These are phyloP conservation scores for Pollenia griseotomentosa DNA, from an alignment of 2,888 invertebrate genomes.

Conservation along the genomic window DNA sequence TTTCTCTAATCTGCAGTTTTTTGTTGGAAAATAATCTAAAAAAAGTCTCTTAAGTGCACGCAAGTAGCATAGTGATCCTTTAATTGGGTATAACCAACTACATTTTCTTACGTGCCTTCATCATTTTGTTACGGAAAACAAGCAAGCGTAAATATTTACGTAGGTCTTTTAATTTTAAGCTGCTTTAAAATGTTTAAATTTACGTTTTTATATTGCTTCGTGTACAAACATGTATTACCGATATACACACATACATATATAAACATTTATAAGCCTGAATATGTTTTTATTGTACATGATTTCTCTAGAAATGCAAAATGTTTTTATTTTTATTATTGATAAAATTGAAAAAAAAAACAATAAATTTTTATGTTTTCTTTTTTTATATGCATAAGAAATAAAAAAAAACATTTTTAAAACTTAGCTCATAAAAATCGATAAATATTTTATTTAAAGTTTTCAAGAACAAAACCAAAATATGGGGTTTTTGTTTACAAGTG, in stretches of 20 bases:
- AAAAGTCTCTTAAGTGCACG: too few species aligned
- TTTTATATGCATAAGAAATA: too few species aligned
- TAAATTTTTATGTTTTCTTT: not conserved
- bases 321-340: not conserved
- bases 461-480: not conserved
- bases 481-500: not conserved
- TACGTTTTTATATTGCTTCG: not conserved
- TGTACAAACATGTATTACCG: not conserved
- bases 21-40: too few species aligned
- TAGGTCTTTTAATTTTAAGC: not conserved
- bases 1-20: too few species aligned
- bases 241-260: too few species aligned
- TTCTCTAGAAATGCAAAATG: not conserved
- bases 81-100: too few species aligned
- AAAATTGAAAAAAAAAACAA: not conserved
- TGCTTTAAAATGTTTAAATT: not conserved
- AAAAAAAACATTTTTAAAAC: not conserved
- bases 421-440: not conserved
- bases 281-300: not conserved
- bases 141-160: too few species aligned
- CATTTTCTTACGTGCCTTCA: too few species aligned
- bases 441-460: not conserved
- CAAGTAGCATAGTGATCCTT: too few species aligned
- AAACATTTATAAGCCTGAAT: not conserved
- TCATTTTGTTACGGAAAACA: too few species aligned